These are phyloP conservation scores for Delia radicum DNA, from an alignment of 1,140 invertebrate genomes.

Conservation along the genomic window DNA sequence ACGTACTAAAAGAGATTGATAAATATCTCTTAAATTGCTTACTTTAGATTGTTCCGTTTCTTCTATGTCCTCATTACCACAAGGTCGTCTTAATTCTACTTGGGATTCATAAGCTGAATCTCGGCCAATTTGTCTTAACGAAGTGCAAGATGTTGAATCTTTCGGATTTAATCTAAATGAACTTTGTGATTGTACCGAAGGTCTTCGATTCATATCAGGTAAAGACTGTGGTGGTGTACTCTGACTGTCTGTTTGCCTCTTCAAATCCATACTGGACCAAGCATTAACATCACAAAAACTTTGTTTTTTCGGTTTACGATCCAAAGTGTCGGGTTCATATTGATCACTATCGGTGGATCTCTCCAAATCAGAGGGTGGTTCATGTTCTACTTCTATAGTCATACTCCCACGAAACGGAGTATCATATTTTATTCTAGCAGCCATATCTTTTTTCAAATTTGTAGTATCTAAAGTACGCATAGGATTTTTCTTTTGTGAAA, in stretches of 20 bases:
- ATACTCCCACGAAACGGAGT: conserved; percentile 55
- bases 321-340: conserved; percentile 81
- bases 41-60: conserved; percentile 44
- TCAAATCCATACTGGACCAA: conserved; percentile 47
- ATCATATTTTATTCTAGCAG: conserved; percentile 52
- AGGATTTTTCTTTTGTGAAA: conserved; percentile 40
- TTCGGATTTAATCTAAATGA: conserved; percentile 41
- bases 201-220: conserved; percentile 37
- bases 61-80: not conserved
- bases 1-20: conserved; percentile 62
- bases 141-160: not conserved
- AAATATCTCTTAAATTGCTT: conserved; percentile 71
- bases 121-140: not conserved
- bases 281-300: conserved; percentile 54
- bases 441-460: conserved; percentile 45
- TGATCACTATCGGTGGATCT: conserved; percentile 60
- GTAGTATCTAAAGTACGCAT: conserved; percentile 33
- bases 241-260: not conserved
- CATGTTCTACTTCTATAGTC: conserved; percentile 72
- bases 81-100: not conserved
- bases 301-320: conserved; percentile 72
- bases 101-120: conserved; percentile 17
- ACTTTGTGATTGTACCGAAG: conserved; percentile 32
- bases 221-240: conserved; percentile 23
- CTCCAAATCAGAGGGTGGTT: conserved; percentile 51